Evolutionary conservation across 2,797 vertebrate species (phyloP), one percentile per base, ranked within the genome.

Genomic region (Onychomys leucogaster): DNA sequence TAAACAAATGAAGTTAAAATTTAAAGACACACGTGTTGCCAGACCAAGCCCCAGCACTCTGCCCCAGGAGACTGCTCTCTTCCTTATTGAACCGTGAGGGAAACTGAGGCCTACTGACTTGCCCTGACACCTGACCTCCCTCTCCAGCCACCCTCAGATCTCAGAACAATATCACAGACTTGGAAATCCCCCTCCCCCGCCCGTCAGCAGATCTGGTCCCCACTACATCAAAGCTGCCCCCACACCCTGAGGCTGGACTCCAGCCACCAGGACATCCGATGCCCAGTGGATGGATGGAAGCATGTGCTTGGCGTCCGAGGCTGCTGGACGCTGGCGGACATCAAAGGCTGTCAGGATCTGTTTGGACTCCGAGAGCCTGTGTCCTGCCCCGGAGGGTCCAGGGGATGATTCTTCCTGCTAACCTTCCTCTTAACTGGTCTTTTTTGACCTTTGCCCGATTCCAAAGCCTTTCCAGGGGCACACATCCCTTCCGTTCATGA

Each of bases 201-300:
- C n/a, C 11, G 25, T 43, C 43, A 16, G 25, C 16, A 34, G 52
- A 11, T 59, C 83, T 14, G 41, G 10, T 8, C 88, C 86, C 69
- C 16, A 12, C 6, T n/a, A 43, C 27, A 55, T 87, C 78, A 93
- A 95, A 96, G 94, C 5, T 2, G 37, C 23, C 21, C 32, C 23
- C 13, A 17, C 10, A 21, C 27, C 52, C 27, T 0, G 19, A 41
- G n/a, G 93, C 82, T 94, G 94, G 89, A 65, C 34, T 0, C 14
- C 0, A 6, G 88, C 95, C 92, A 67, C 25, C 52, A 37, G 95
- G 94, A 94, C 32, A 94, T 94, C 95, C 0, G 37, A 96, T 96
- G 52, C 71, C 57, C 4, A 7, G 37, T 37, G 16, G 43, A 55
- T 29, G 17, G 46, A 32, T 17, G 63, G 32, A 3, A 41, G 12